Base-by-base conservation (phyloP, 2,888 invertebrate species). In the Apamea crenata region DNA sequence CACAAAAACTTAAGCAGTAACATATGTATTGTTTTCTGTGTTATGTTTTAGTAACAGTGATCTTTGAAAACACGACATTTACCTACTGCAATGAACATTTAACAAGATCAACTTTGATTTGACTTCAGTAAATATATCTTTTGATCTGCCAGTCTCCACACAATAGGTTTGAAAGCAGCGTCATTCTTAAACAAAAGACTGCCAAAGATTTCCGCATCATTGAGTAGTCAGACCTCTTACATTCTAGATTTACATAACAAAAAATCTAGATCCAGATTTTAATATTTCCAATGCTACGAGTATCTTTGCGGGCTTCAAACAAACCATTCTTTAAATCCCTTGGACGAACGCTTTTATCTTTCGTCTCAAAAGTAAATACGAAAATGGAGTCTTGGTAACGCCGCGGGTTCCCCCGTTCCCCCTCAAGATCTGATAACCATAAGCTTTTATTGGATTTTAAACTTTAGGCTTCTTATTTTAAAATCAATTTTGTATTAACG, bases 301-400 rank as follows among this genome's bases (percentile, higher is more conserved):
- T 87, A 84, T 90, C 90, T 92, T 92, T 90, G 90, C 88, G 90
- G 91, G 89, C 80, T 91, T 91, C 91, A 90, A 92, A 80, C 79
- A 91, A 29, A 86, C 91, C 91, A 91, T 92, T 93, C 92, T 91
- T 90, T 91, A 93, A 93, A 93, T 93, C 92, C 91, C 85, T 88
- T 75, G 85, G 89, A 90, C 88, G 90, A 90, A 92, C 81, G 93
- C 92, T 93, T 93, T 95, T 94, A 94, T 94, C 93, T 94, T 91
- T 90, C 4, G 92, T 91, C 91, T 91, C 86, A 84, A 90, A 91
- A 94, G 92, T 92, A 94, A 94, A 94, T 93, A 93, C 85, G 87
- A 86, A 88, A 88, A 90, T 89, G 84, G 88, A 86, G 87, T 85
- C 82, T 67, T 74, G 53, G 67, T 77, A 72, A 63, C 77, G 53